These are phyloP conservation scores for Diabrotica virgifera DNA, from an alignment of 1,140 invertebrate genomes.

Conservation along the genomic window DNA sequence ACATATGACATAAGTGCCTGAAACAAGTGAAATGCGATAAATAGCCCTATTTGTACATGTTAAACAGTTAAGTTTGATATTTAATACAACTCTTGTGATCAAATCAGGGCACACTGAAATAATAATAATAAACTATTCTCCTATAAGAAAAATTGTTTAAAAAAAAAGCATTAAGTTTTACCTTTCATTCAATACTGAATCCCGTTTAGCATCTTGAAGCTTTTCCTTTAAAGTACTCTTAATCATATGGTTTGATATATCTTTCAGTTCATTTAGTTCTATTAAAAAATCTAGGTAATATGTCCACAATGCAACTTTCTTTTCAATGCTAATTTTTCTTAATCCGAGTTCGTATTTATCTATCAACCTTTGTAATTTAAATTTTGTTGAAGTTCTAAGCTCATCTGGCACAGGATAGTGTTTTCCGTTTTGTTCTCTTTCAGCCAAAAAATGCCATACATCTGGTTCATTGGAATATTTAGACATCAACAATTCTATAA, in stretches of 20 bases:
- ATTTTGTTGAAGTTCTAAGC: conserved; percentile 17
- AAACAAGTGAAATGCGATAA: too few relatives aligned
- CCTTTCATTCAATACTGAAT: conserved; percentile 23
- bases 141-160: too few relatives aligned
- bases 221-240: conserved; percentile 19
- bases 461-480: conserved; percentile 19
- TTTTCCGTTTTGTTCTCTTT: conserved; percentile 30
- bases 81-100: too few relatives aligned
- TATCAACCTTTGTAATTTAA: conserved; percentile 15
- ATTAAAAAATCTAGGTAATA: conserved; percentile 31
- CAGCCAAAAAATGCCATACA: conserved; percentile 33
- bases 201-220: conserved; percentile 21
- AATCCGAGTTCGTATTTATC: conserved; percentile 30
- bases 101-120: too few relatives aligned
- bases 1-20: too few relatives aligned
- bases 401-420: not conserved
- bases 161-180: too few relatives aligned
- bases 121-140: too few relatives aligned
- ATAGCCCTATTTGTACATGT: too few relatives aligned
- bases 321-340: conserved; percentile 15
- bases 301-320: conserved; percentile 26
- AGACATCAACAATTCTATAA: conserved; percentile 27
- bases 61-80: too few relatives aligned
- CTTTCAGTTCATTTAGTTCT: conserved; percentile 21
- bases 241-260: conserved; percentile 22